Evolutionary conservation across 2,113 vertebrate genomes (phyloP).

Genomic region (Sterrhoptilus dennistouni): DNA sequence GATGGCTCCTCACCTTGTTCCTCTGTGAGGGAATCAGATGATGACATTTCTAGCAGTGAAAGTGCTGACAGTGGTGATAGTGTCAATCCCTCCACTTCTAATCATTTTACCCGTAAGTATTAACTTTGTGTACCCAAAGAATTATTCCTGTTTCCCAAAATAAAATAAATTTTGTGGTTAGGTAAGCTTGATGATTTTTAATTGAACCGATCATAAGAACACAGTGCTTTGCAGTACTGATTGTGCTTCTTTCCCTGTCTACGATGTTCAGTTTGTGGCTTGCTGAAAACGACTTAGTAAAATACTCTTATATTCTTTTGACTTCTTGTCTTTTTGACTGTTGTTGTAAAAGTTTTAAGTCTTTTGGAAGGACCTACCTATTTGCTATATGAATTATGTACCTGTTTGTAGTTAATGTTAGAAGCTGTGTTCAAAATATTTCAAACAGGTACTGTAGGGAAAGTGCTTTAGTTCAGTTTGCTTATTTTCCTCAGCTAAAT

Average conservation of each 20-base stretch:
- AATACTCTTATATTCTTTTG: not conserved
- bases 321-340: not conserved
- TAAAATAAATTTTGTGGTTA: not conserved
- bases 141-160: not conserved
- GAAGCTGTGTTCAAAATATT: not conserved
- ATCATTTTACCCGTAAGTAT: slow-evolving; percentile 90
- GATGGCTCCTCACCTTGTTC: slow-evolving; percentile 96
- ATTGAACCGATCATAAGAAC: not conserved
- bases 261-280: not conserved
- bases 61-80: slow-evolving; percentile 98
- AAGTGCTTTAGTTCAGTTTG: not conserved
- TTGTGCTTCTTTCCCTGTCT: too few relatives aligned
- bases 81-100: slow-evolving; percentile 92
- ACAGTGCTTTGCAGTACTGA: too few relatives aligned
- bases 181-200: not conserved
- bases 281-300: not conserved
- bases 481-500: not conserved
- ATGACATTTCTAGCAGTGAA: slow-evolving; percentile 96
- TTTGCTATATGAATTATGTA: not conserved
- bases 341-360: not conserved
- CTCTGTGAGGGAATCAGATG: slow-evolving; percentile 91
- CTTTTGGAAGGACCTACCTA: not conserved
- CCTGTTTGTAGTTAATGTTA: not conserved
- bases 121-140: not conserved
- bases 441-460: not conserved